Evolutionary conservation across 2,888 invertebrate genomes (phyloP), one percentile per base, ranked within the genome.

Genomic region (Hypolimnas misippus): DNA sequence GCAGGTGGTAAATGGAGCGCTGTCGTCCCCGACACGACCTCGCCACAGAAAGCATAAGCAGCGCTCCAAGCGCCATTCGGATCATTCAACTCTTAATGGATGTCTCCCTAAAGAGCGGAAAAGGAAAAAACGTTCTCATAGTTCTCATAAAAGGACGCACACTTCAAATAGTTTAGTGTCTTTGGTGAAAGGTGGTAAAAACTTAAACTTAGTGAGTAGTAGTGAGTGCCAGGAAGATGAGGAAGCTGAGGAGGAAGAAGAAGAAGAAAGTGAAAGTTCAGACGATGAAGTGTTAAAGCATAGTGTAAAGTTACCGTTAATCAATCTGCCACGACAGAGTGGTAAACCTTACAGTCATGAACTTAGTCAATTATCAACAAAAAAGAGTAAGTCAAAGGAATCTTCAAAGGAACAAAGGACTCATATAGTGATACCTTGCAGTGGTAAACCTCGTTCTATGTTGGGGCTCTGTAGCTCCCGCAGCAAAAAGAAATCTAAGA

Each of bases 361-460:
- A 89, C 91, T 92, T 86, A 92, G 92, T 89, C 92, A 92, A 91
- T 89, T 92, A 90, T 90, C 90, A 73, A 84, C 88, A 72, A 92
- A 87, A 87, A 90, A 89, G 77, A 86, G 83, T 76, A 89, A 89
- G 86, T 76, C 77, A 31, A 89, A 82, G 69, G 80, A 83, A 73
- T 82, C 82, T 54, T 71, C 72, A 51, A 89, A 83, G 76, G 86
- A 83, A 77, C 79, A 78, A 79, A 83, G 83, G 76, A 84, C 85
- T 78, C 85, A 83, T 81, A 77, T 83, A 69, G 78, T 89, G 64
- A 83, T 78, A 73, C 90, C 91, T 62, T 89, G 89, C 81, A 89
- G 89, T 82, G 92, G 92, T 57, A 92, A 92, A 76, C 92, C 92
- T 57, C 85, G 92, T 54, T 88, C 92, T 14, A 92, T 92, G 92